Evolutionary conservation across 2,797 vertebrate genomes (phyloP).

Genomic region (Macropus fuliginosus): DNA sequence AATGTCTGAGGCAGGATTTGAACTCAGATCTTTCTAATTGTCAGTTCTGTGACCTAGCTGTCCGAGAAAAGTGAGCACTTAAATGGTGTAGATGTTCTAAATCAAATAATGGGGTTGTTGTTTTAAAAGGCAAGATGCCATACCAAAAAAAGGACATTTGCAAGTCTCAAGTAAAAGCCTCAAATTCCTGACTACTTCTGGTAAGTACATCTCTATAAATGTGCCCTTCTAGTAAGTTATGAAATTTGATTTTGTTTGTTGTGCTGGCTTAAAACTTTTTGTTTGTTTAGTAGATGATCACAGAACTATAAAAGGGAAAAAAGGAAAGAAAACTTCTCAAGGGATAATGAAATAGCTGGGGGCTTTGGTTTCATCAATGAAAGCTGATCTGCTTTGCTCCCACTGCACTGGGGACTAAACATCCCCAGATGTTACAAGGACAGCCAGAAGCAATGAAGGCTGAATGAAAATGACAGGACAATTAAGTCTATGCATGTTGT

Average conservation of each 20-base stretch:
- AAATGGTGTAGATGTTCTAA: background rate
- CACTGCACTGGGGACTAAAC: conserved; percentile 47
- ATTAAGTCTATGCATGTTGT: background rate
- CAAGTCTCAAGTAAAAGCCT: background rate
- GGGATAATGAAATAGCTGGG: conserved; percentile 14
- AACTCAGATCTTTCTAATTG: background rate
- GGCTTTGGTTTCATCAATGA: conserved; percentile 20
- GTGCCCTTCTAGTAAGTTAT: background rate
- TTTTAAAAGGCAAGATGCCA: background rate
- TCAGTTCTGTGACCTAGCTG: background rate
- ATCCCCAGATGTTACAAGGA: background rate
- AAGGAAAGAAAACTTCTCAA: conserved; percentile 24
- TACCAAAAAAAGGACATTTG: background rate
- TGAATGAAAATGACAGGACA: background rate
- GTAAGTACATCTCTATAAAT: background rate
- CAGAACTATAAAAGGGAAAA: conserved; percentile 6
- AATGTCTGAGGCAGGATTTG: background rate
- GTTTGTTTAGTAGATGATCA: background rate
- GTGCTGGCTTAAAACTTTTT: background rate
- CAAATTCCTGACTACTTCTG: background rate
- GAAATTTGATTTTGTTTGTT: background rate
- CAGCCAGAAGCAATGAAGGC: background rate
- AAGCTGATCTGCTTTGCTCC: conserved; percentile 36
- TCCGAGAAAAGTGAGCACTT: background rate
- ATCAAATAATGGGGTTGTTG: background rate